These are phyloP conservation scores for Polypedilum pembai DNA, from an alignment of 1,140 invertebrate species.

Conservation along the genomic window DNA sequence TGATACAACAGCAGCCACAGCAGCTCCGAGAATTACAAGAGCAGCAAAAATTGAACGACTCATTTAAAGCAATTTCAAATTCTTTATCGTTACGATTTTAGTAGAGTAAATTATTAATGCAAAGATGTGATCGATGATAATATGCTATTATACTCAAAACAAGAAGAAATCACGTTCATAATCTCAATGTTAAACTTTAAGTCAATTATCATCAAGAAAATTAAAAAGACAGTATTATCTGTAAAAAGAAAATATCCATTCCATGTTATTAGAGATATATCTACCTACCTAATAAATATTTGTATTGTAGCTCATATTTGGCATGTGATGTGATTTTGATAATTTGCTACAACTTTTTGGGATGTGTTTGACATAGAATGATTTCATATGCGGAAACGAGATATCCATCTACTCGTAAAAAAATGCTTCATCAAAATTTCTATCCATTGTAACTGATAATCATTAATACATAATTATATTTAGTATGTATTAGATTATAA, in stretches of 20 bases:
- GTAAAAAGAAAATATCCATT: neutral
- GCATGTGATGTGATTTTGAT: too few relatives aligned
- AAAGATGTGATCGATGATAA: neutral
- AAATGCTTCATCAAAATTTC: neutral
- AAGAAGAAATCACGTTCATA: neutral
- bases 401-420: neutral
- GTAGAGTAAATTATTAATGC: neutral
- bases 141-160: neutral
- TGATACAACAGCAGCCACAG: neutral
- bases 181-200: conserved; percentile 6
- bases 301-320: too few relatives aligned
- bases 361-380: too few relatives aligned
- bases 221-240: neutral
- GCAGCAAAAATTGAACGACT: neutral
- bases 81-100: neutral
- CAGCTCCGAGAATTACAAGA: neutral
- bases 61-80: neutral
- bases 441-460: neutral
- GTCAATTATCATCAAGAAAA: neutral
- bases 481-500: too few relatives aligned
- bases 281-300: neutral
- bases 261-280: conserved; percentile 2
- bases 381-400: too few relatives aligned
- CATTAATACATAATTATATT: too few relatives aligned
- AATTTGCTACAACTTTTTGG: too few relatives aligned